A percentile compares a stretch with the other conserved stretches of the same genome.
phyloP scores from a whole-genome alignment of 2,797 vertebrate genomes.

The Myoxocephalus aenaeus region DNA sequence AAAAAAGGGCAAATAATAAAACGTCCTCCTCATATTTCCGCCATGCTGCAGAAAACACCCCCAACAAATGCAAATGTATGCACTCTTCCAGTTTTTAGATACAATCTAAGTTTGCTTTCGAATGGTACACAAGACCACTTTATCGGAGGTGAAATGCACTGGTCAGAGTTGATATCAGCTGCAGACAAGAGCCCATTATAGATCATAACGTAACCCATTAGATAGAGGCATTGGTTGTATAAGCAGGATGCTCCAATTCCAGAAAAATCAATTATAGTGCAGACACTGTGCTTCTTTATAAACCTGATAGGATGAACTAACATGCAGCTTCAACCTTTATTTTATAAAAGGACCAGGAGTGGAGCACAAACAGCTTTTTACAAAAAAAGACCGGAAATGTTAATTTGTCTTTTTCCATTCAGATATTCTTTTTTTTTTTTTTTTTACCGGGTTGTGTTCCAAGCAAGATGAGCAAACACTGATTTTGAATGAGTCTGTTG shows the following conservation, averaged over 20 bases:
- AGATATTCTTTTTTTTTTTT: background rate
- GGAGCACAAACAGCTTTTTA: no score
- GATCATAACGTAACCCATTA: conserved; percentile 16
- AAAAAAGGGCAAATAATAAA: background rate
- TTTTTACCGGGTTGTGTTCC: background rate
- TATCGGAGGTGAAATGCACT: background rate
- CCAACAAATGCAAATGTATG: background rate
- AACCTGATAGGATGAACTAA: background rate
- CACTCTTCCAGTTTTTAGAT: background rate
- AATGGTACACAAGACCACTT: background rate
- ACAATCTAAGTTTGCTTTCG: background rate
- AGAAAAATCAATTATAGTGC: conserved; percentile 40
- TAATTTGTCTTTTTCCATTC: background rate
- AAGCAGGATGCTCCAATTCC: background rate
- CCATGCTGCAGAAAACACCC: background rate
- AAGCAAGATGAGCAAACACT: background rate
- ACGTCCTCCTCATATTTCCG: background rate
- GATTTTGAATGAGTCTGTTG: background rate
- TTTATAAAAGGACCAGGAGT: no score
- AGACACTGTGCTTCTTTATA: conserved; percentile 19
- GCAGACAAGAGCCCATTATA: conserved; percentile 18
- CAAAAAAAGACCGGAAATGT: background rate
- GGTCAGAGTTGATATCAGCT: background rate
- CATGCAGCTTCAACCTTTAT: background rate
- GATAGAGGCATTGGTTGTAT: background rate